These are phyloP conservation scores for Plebejus anna DNA, from an alignment of 2,888 invertebrate genomes.

Conservation along the genomic window DNA sequence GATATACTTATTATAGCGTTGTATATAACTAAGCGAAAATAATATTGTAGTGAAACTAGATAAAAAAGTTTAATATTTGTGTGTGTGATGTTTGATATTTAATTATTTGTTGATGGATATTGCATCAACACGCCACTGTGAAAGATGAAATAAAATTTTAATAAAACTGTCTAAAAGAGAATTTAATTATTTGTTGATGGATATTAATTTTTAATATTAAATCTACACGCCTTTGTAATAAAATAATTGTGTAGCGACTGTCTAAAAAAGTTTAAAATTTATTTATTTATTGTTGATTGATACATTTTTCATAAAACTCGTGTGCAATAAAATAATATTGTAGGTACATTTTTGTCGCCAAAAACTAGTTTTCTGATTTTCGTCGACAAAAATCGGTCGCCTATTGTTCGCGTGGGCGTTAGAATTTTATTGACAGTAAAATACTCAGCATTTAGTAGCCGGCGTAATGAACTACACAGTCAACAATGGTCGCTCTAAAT, in stretches of 20 bases:
- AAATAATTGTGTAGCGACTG: background rate
- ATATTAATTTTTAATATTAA: background rate
- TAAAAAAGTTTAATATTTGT: too few relatives aligned
- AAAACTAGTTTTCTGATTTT: background rate
- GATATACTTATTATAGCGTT: too few relatives aligned
- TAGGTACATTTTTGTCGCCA: background rate
- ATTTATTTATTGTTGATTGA: background rate
- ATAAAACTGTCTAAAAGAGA: background rate
- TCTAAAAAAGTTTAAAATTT: background rate
- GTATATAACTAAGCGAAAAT: too few relatives aligned
- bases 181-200: background rate
- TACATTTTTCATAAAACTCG: background rate
- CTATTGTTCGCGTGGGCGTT: background rate
- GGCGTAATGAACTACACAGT: background rate
- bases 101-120: background rate
- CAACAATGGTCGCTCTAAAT: background rate
- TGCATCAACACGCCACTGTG: background rate
- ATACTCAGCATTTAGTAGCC: background rate
- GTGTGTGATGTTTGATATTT: background rate
- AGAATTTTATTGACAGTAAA: slow-evolving; percentile 6
- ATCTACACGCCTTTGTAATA: background rate
- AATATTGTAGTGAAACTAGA: too few relatives aligned
- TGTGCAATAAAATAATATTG: background rate
- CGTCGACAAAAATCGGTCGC: background rate
- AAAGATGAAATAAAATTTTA: background rate